Base-by-base conservation (phyloP, 2,113 vertebrate species). In the Danionella cerebrum region DNA sequence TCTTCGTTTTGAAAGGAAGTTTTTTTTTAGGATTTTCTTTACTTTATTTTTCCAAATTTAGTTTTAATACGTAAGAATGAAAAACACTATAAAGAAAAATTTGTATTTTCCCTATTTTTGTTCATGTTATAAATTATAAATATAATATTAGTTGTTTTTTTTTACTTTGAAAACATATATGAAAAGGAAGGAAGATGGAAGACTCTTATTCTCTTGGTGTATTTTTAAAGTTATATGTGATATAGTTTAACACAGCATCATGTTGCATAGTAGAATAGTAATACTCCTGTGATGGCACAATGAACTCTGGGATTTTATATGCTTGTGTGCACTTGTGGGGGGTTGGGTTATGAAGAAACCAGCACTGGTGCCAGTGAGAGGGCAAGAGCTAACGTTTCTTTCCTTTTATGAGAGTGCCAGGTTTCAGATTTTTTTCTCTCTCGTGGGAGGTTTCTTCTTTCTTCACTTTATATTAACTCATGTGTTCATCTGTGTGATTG, bases 381-480 rank as follows among this genome's bases (percentile, higher is more conserved):
- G 52, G 38, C 16, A 27, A 65, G 50, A 67, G 57, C 48, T 54
- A 9, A 24, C 29, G 63, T 67, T 52, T 44, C 25, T 44, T 24
- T 67, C 21, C 59, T 31, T 60, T 36, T 45, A 35, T 67, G 53
- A 22, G 4, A 39, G 50, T 45, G 64, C 58, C 16, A 48, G 65
- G 31, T 69, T 76, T 69, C 68, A 59, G 39, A 69, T 59, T 69
- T 64, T n/a, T n/a, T n/a, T 71, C 59, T 69, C 52, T 73, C 41
- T 53, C 25, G 73, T 65, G 70, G 76, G 70, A 73, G 76, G 73
- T 70, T 68, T 38, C 58, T 68, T 78, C 63, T 51, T 66, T 70
- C 63, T 59, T 48, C 22, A 10, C 54, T 63, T 67, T 59, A 42
- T 71, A 47, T 54, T 55, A 45, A 53, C 50, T 22, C 71, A 52